Evolutionary conservation across 2,113 vertebrate species (phyloP).

Genomic region (Mobula birostris): DNA sequence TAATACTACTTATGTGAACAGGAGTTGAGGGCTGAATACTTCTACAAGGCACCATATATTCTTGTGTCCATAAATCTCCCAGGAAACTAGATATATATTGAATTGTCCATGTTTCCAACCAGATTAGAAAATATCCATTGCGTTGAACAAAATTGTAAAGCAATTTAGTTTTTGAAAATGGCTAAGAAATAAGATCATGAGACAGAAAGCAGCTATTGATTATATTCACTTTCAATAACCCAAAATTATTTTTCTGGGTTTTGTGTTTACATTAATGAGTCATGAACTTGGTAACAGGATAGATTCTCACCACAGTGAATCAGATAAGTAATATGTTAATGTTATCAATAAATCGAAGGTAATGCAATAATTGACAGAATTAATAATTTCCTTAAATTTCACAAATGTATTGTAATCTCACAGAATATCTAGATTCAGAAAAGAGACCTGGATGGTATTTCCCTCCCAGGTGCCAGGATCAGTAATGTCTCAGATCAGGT

Average conservation of each 20-base stretch:
- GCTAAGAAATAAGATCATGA: background rate
- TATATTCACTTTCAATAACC: background rate
- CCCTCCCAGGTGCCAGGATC: too few species aligned
- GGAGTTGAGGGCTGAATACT: too few species aligned
- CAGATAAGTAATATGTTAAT: background rate
- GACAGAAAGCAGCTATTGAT: background rate
- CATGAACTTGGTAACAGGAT: background rate
- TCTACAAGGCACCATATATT: background rate
- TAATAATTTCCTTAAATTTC: background rate
- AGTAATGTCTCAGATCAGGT: too few species aligned
- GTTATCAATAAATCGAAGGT: background rate
- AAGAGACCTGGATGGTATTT: too few species aligned
- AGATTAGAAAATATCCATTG: background rate
- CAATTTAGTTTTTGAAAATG: background rate
- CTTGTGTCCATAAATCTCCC: background rate
- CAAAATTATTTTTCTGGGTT: background rate
- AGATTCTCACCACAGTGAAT: background rate
- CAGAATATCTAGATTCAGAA: background rate
- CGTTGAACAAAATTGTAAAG: background rate
- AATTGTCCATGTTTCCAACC: background rate
- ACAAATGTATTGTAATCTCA: background rate
- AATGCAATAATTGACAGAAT: background rate
- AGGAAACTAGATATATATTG: background rate
- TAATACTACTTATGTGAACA: too few species aligned
- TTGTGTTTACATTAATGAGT: background rate